These are phyloP conservation scores for Seira ritae DNA, from an alignment of 2,888 invertebrate genomes.

Conservation along the genomic window DNA sequence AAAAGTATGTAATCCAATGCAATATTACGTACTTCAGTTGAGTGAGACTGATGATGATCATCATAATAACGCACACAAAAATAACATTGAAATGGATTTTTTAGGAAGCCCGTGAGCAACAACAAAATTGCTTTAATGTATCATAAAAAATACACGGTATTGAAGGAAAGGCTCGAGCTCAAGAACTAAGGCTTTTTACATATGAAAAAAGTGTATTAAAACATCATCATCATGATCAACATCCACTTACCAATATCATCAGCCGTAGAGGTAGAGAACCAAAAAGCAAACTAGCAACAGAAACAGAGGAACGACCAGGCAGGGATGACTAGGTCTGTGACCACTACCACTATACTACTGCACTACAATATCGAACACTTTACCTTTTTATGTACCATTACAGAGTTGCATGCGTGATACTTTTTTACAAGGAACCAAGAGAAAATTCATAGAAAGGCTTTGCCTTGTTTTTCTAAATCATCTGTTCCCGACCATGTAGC, in stretches of 20 bases:
- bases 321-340: too few species aligned
- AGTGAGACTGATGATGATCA: too few species aligned
- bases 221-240: not conserved
- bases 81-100: constrained; percentile 2
- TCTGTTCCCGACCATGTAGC: constrained; percentile 35
- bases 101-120: constrained; percentile 3
- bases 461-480: constrained; percentile 29
- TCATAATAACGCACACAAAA: not conserved
- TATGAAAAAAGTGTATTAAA: not conserved
- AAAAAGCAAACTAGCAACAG: not conserved
- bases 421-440: not conserved
- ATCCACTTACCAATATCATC: too few species aligned
- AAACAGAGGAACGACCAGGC: not conserved
- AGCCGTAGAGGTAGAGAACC: not conserved
- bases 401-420: not conserved
- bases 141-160: not conserved
- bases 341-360: too few species aligned
- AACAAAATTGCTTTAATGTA: constrained; percentile 11
- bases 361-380: not conserved
- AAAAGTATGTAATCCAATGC: too few species aligned
- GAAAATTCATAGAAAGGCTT: not conserved
- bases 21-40: too few species aligned
- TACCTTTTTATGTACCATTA: not conserved
- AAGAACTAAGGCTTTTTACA: not conserved
- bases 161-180: not conserved